Percentiles rank a stretch among this genome's conserved stretches.
Evolutionary conservation across 37 sponge, comb jelly and placozoan species (phyloP).

Genomic region (Spongilla lacustris): DNA sequence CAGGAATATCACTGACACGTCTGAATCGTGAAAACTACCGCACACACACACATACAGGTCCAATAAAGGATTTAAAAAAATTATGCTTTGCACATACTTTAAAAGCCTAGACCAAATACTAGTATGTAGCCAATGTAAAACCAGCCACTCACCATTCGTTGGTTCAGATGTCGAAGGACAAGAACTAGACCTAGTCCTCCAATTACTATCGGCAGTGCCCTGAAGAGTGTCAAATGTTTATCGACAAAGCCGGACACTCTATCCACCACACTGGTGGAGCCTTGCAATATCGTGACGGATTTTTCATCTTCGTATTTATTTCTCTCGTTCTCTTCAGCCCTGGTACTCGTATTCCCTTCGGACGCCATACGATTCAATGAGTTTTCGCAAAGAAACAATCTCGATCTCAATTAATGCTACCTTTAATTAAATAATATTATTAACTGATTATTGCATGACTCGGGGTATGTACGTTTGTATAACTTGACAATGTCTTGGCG

Average conservation of each 20-base stretch:
- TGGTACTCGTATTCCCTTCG: too few species aligned
- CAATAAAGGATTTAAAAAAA: not conserved
- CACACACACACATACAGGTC: not conserved
- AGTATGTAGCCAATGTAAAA: too few species aligned
- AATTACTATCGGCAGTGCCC: slow-evolving; percentile 41
- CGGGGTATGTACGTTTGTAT: too few species aligned
- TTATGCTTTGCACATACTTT: too few species aligned
- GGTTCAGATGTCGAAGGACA: not conserved
- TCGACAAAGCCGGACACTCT: slow-evolving; percentile 13
- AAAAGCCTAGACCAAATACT: not conserved
- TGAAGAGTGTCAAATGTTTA: slow-evolving; percentile 13
- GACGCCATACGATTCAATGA: too few species aligned
- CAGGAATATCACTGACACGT: slow-evolving; percentile 15
- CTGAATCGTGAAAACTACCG: not conserved
- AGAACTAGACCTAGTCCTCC: slow-evolving; percentile 44
- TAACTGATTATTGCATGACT: too few species aligned
- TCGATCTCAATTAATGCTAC: not conserved
- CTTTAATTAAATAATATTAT: too few species aligned
- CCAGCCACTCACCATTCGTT: slow-evolving; percentile 5
- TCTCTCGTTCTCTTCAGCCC: too few species aligned
- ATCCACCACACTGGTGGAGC: slow-evolving; percentile 10
- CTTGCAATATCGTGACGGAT: too few species aligned
- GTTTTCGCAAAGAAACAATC: too few species aligned
- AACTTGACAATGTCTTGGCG: not conserved
- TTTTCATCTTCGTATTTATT: too few species aligned